Base-by-base conservation (phyloP, 2,113 vertebrate species). In the Xyrauchen texanus region DNA sequence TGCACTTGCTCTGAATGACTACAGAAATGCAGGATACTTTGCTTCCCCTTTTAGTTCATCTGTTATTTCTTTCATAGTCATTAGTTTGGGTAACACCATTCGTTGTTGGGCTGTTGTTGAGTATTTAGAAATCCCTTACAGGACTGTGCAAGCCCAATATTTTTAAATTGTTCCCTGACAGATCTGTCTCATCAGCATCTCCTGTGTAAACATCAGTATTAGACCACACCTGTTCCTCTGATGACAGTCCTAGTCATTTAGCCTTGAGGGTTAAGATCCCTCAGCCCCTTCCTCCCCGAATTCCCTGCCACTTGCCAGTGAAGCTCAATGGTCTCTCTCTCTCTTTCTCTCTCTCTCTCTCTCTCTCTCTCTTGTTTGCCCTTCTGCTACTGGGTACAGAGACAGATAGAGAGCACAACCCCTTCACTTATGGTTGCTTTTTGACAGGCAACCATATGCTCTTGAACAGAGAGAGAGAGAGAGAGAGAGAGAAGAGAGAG, bases 171-270 rank as follows among this genome's bases (percentile, higher is more conserved):
- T 51, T 64, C 73, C 61, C 34, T 49, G 6, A 8, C 11, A 4
- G 71, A 58, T 55, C 46, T 58, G 11, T 52, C 46, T 44, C 66
- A 42, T 77, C 76, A 76, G 51, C 53, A 73, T 7, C 13, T 69
- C 51, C 44, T 65, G 49, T 69, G 63, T 67, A 60, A 58, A 67
- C 21, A 45, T 67, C 13, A 62, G 78, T 34, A 4, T 76, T 61
- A 15, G 55, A 46, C 68, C 57, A 64, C 78, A 84, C 82, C 74
- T 84, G 82, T 84, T 66, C 47, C 68, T 81, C 16, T 74, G 75
- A 42, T 78, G 82, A 73, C 53, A 72, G 15, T 71, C 16, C n/a
- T 12, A 77, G 64, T 77, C 73, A 76, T 49, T 80, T 64, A 66
- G 46, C 53, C 68, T 15, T 55, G 16, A 76, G 61, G 49, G 58